Base-by-base conservation (phyloP, 2,888 invertebrate genomes). In the Chrysopilus asiliformis region DNA sequence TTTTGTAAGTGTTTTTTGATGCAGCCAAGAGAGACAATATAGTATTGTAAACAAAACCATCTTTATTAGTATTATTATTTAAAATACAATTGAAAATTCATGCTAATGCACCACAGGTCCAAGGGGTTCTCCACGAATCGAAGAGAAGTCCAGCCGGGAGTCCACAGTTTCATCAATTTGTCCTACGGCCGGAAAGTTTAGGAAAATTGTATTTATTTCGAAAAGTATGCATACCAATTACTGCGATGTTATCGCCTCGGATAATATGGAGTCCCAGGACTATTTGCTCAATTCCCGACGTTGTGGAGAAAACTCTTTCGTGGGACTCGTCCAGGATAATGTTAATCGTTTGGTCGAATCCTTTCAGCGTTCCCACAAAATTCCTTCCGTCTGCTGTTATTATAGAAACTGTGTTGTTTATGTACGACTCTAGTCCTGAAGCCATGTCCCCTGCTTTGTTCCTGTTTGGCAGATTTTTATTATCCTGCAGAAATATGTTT, bases 321-420 rank as follows among this genome's bases (percentile, higher is more conserved):
- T 95, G 94, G 22, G 94, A 93, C 64, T 98, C 97, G 56, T 97
- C 95, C 45, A 98, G 67, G 51, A 98, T 94, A 46, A 99, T 72
- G 59, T 99, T 98, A 47, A 97, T 91, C n/a, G 95, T 91, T 66
- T 98, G 98, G 65, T 98, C 98, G 64, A 94, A 98, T 19, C 98
- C 98, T 63, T 95, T 95, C 43, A 99, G 64, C 0, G 91, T 90
- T 30, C 98, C 98, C 49, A 94, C 87, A 57, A 95, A 94, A 60
- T 91, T 91, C 47, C 95, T 71, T 28, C 95, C 95, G 67, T 95
- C 95, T 9, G 91, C 81, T 34, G 95, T 95, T 51, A 95, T 91
- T 44, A 95, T 86, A 22, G 90, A 91, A 37, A 94, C 90, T 22
- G 86, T 85, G 66, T 86, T 84, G 61, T 89, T 89, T 9, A 89